Percentiles rank a stretch among this genome's conserved stretches.
These are phyloP conservation scores for Hipparchia sbordonii DNA, from an alignment of 2,888 invertebrate species.

Conservation along the genomic window DNA sequence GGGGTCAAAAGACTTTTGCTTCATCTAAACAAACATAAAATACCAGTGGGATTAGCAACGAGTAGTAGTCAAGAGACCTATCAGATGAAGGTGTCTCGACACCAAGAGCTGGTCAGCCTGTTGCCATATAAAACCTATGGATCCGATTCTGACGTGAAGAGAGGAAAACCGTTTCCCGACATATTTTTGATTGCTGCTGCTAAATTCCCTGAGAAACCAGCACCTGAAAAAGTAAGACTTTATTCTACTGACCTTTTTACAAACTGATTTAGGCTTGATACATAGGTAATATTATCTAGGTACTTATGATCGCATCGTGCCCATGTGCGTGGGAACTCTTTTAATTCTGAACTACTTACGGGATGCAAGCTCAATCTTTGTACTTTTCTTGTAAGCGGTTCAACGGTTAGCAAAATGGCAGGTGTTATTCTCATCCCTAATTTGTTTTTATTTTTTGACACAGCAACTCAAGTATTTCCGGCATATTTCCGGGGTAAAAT, in stretches of 20 bases:
- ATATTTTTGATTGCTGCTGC: constrained; percentile 90
- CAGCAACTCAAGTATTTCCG: too few relatives aligned
- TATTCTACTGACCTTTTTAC: not conserved
- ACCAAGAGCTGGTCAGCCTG: constrained; percentile 86
- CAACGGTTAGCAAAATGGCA: too few relatives aligned
- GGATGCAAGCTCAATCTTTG: too few relatives aligned
- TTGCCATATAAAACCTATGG: constrained; percentile 90
- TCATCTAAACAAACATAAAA: constrained; percentile 86
- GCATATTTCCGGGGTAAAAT: too few relatives aligned
- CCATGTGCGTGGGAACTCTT: too few relatives aligned
- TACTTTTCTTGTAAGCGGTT: too few relatives aligned
- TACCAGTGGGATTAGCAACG: constrained; percentile 94
- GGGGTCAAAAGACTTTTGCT: constrained; percentile 89
- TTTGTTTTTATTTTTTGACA: too few relatives aligned
- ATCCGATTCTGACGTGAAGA: constrained; percentile 91
- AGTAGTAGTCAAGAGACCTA: constrained; percentile 90
- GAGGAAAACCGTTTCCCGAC: constrained; percentile 95
- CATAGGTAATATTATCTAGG: too few relatives aligned
- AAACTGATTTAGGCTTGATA: not conserved
- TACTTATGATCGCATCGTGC: too few relatives aligned
- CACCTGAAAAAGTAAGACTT: constrained; percentile 75
- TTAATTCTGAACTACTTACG: too few relatives aligned
- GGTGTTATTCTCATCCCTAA: too few relatives aligned
- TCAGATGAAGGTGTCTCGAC: constrained; percentile 86
- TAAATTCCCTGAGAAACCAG: constrained; percentile 87